Evolutionary conservation across 2,888 invertebrate species (phyloP).

Genomic region (Nemoura dubitans): DNA sequence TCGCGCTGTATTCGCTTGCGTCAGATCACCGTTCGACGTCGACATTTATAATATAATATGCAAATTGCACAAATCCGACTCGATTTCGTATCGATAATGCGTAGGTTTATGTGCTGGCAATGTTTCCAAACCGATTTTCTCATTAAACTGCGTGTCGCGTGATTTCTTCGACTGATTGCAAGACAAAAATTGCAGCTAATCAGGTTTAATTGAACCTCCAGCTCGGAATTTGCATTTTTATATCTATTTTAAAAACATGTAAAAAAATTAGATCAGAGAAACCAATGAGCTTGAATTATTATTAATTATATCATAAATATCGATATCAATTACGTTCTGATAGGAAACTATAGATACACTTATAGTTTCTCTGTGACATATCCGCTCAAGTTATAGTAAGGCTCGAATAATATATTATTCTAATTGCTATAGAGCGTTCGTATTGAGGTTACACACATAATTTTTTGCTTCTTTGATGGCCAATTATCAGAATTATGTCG

Average conservation of each 20-base stretch:
- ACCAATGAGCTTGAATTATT: neutral
- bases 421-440: neutral
- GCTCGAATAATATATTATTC: neutral
- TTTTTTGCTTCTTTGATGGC: neutral
- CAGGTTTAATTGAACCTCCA: neutral
- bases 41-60: too few species aligned
- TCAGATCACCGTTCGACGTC: neutral
- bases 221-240: neutral
- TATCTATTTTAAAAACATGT: neutral
- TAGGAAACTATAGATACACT: neutral
- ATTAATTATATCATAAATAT: neutral
- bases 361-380: neutral
- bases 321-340: neutral
- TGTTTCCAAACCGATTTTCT: too few species aligned
- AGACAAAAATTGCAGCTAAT: neutral
- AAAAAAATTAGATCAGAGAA: neutral
- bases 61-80: too few species aligned
- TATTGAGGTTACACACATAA: neutral
- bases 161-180: neutral
- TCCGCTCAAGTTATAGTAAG: neutral
- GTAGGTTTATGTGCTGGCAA: too few species aligned
- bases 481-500: neutral
- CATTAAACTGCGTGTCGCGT: too few species aligned
- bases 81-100: too few species aligned
- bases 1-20: neutral